Percentiles rank a stretch among this genome's conserved stretches.
Conservation (phyloP, 2,113 vertebrate species). For the Urocitellus parryii region DNA sequence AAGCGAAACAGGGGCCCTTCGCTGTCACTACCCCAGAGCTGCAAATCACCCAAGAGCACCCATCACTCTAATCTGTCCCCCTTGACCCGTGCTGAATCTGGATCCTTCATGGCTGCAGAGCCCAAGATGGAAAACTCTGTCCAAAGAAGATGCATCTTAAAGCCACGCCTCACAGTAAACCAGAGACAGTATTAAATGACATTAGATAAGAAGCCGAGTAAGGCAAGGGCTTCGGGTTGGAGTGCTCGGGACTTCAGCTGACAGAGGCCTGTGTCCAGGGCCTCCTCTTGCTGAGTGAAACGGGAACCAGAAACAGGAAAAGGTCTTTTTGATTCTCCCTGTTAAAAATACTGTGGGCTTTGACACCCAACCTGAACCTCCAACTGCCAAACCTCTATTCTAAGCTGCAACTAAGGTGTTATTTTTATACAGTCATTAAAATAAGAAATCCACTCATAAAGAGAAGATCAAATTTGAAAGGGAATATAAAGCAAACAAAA, state of each 20-base stretch:
- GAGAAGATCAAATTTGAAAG: conserved; percentile 51
- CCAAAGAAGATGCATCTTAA: conserved; percentile 1
- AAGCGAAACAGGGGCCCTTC: fast-evolving
- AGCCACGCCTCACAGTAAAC: background rate
- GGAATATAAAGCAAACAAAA: background rate
- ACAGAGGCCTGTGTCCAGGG: background rate
- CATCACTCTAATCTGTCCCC: background rate
- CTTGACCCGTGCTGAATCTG: background rate
- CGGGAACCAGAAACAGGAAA: background rate
- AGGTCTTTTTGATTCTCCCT: background rate
- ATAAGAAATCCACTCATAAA: conserved; percentile 42
- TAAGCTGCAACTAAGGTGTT: background rate
- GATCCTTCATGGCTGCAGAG: background rate
- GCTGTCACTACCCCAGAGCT: background rate
- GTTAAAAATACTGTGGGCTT: background rate
- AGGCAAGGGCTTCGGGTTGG: background rate
- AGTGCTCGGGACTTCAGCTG: background rate
- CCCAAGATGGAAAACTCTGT: background rate
- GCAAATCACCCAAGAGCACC: fast-evolving
- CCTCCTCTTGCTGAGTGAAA: background rate
- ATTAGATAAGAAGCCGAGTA: background rate
- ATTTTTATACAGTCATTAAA: conserved; percentile 50
- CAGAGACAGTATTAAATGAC: background rate
- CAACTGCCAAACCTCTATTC: background rate
- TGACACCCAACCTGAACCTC: background rate